Base-by-base conservation (phyloP, 2,113 vertebrate genomes). In the Austrofundulus limnaeus region DNA sequence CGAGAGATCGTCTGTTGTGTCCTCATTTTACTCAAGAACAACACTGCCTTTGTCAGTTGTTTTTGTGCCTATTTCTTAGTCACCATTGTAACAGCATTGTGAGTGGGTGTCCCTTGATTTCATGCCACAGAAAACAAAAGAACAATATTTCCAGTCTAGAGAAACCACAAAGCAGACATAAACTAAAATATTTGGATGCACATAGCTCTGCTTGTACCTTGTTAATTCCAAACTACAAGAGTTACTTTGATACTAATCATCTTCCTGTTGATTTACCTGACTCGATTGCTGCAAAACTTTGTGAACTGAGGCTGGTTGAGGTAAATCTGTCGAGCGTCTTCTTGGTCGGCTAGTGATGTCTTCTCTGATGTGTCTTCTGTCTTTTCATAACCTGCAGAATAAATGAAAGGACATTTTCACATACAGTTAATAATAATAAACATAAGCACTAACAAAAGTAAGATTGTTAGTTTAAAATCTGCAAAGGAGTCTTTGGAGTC, bases 281-380 rank as follows among this genome's bases (percentile, higher is more conserved):
- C 95, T 50, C 94, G 93, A 74, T 99, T 99, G 90, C 85, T 94
- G 93, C 97, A 99, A 91, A 98, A 99, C 85, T 96, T 98, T 15
- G 93, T 94, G 72, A 95, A 91, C 87, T 98, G 97, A 2, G 93
- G 95, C 73, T 95, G 96, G 86, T 96, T 98, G 89, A 99, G 95
- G 87, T 96, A 93, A 87, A 99, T 96, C 65, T 93, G 90, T 83
- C 97, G 92, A 37, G 94, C 83, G 87, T 98, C 96, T 62, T 97
- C 95, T 88, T 96, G 95, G 86, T 98, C 96, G 83, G 96, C 97
- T 67, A 98, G 80, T 0, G 96, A 96, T 3, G 97, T 98, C 90
- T 95, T 98, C 77, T 96, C 96, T 25, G 96, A 94, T 5, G 92
- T 85, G 74, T 99, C 96, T 74, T 97, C 96, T 0, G 97, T 95